Base-by-base conservation (phyloP, 1,140 invertebrate genomes). In the Aphis gossypii region DNA sequence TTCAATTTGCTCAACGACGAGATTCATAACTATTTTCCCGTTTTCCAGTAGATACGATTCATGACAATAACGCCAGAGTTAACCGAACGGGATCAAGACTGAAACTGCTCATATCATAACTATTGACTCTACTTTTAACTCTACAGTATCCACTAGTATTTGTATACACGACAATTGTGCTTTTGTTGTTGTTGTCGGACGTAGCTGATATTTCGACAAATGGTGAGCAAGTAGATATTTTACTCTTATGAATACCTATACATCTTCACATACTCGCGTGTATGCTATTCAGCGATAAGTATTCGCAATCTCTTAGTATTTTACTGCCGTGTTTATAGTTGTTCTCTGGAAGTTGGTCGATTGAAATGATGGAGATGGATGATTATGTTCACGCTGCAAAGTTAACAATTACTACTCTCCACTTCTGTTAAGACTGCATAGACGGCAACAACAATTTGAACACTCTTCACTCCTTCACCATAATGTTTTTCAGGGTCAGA, bases 401-500 rank as follows among this genome's bases (percentile, higher is more conserved):
- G 38, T 23, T 76, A 6, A 76, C 41, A 35, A 54, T 54, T 14
- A 35, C 46, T 11, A 38, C 30, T 0, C 14, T n/a, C 2, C 1
- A 76, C 21, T 38, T 54, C n/a, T 38, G 48, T 89, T 89, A 51
- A n/a, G 20, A 23, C 46, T 35, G 2, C 87, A 25, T 25, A 38
- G 4, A 25, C 38, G 23, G 23, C 18, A 35, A 89, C 35, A 56
- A 41, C 11, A 48, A 56, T 89, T 38, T 14, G 20, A 56, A 89
- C 2, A 11, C 21, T 54, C 2, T 88, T 9, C 18, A n/a, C 6
- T 54, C 48, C 11, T 35, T 87, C 6, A 51, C 21, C 54, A 30
- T 11, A 54, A 90, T 90, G 89, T 90, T 90, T 44, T 90, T 90
- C 25, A 41, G 89, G 25, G 38, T 90, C 2, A 60, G 89, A 44